Evolutionary conservation across 1,140 invertebrate species (phyloP).

Genomic region (Pseudomyrmex concolor): DNA sequence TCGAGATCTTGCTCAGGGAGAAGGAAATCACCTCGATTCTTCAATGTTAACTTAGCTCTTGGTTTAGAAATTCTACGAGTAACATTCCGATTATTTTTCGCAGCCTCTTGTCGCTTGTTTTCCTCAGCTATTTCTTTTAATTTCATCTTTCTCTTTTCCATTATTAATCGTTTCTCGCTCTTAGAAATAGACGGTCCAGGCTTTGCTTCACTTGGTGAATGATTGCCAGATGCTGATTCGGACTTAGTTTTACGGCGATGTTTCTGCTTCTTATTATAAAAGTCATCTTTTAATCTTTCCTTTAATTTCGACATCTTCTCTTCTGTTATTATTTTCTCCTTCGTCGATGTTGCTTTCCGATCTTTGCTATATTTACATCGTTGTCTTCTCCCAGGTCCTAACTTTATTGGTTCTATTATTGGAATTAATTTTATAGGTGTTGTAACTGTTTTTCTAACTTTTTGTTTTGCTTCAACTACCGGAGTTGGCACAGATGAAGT

Average conservation of each 20-base stretch:
- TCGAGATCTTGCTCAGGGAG: constrained; percentile 41
- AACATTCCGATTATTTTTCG: constrained; percentile 6
- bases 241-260: not conserved
- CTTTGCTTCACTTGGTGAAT: not conserved
- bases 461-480: not conserved
- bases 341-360: constrained; percentile 27
- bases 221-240: constrained; percentile 25
- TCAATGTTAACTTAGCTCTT: constrained; percentile 70
- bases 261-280: constrained; percentile 56
- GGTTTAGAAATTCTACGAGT: constrained; percentile 60
- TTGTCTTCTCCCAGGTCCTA: constrained; percentile 31
- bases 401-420: constrained; percentile 57
- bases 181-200: constrained; percentile 56
- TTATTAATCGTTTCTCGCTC: constrained; percentile 64
- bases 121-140: constrained; percentile 71
- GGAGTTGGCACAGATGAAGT: not conserved
- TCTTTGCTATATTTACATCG: constrained; percentile 5
- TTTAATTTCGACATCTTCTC: constrained; percentile 36
- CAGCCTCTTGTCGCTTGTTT: constrained; percentile 22
- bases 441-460: not conserved
- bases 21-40: constrained; percentile 71
- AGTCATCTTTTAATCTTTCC: constrained; percentile 41
- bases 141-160: constrained; percentile 67
- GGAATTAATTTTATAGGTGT: constrained; percentile 18
- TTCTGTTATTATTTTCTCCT: constrained; percentile 45